phyloP scores from a whole-genome alignment of 2,888 invertebrate genomes.

The Scrobipalpa costella region DNA sequence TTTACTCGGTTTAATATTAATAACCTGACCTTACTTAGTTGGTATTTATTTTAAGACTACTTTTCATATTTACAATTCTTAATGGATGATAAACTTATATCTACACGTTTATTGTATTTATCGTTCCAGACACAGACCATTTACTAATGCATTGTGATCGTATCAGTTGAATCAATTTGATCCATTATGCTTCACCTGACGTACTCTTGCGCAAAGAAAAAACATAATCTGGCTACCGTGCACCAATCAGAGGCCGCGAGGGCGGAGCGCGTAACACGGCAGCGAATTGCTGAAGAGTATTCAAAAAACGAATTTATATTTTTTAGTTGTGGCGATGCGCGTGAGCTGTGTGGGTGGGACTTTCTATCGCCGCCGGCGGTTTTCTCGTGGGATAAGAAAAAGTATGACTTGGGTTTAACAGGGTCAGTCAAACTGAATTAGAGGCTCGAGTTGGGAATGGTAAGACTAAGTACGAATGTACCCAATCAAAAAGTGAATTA shows the following conservation, averaged over 20 bases:
- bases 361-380: slow-evolving; percentile 72
- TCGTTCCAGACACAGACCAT: no score
- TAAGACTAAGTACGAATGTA: no score
- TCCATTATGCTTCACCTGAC: slow-evolving; percentile 35
- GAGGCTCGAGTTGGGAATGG: no score
- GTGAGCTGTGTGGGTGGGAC: slow-evolving; percentile 72
- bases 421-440: slow-evolving; percentile 26
- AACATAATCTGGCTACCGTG: slow-evolving; percentile 62
- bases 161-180: slow-evolving; percentile 41
- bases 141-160: slow-evolving; percentile 20
- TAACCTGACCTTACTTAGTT: no score
- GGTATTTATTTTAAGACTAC: no score
- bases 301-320: slow-evolving; percentile 61
- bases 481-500: no score
- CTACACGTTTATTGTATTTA: no score
- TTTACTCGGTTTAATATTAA: no score
- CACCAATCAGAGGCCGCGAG: slow-evolving; percentile 64
- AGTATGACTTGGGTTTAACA: slow-evolving; percentile 19
- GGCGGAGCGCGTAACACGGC: slow-evolving; percentile 74
- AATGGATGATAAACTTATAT: no score
- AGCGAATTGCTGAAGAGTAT: slow-evolving; percentile 58
- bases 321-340: slow-evolving; percentile 48
- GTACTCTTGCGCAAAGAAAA: slow-evolving; percentile 47
- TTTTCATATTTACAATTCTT: no score
- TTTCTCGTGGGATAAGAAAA: slow-evolving; percentile 62